Conservation (phyloP, 2,888 invertebrate genomes). For the Crepidodera aurea region DNA sequence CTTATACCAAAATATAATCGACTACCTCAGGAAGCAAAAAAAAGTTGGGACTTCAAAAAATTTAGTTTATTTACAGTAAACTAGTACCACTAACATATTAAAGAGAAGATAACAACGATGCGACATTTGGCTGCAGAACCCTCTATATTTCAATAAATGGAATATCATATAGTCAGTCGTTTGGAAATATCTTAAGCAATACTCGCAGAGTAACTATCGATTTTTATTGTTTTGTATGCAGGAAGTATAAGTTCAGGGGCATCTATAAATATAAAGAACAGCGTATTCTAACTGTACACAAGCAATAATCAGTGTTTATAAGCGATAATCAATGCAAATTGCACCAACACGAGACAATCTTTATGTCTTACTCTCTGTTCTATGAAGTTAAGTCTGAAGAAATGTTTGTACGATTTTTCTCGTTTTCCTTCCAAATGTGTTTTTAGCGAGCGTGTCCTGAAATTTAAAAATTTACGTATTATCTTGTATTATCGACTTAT, state of each 20-base stretch:
- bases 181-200: conserved; percentile 18
- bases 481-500: no score
- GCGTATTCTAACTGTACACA: conserved; percentile 11
- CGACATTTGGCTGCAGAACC: conserved; percentile 1
- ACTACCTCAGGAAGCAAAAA: no score
- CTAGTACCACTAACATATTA: no score
- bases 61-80: no score
- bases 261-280: conserved; percentile 3
- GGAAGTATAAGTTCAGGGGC: conserved; percentile 22
- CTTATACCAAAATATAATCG: no score
- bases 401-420: neutral
- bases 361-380: neutral
- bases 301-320: conserved; percentile 3
- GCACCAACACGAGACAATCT: conserved; percentile 3
- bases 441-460: neutral
- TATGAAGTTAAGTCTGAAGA: neutral
- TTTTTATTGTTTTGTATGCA: conserved; percentile 16
- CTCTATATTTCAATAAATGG: neutral
- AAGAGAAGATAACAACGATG: no score
- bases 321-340: conserved; percentile 19
- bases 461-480: no score
- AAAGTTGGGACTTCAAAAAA: no score
- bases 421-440: neutral
- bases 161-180: neutral
- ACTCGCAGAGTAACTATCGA: conserved; percentile 5